Evolutionary conservation across 2,888 invertebrate species (phyloP), one percentile per base, ranked within the genome.

Genomic region (Erebia aethiops): DNA sequence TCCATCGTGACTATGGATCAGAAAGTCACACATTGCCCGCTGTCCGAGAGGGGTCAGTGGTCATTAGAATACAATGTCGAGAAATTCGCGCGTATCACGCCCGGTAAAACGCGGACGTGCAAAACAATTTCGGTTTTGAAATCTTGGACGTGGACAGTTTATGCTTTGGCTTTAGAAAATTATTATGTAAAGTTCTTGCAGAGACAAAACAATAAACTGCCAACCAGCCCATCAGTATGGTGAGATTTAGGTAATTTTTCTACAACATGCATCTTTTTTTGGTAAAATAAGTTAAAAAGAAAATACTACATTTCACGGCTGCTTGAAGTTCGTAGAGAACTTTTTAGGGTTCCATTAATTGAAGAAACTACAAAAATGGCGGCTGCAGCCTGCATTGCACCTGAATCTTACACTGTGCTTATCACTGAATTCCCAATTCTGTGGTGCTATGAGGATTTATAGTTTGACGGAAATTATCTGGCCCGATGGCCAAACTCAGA

Each of bases 11-110:
- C 5, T 9, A 35, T 54, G 51, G 54, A 64, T 52, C 65, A 54
- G 65, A 66, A 66, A 66, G 65, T 66, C 65, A 56, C 49, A 58
- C 18, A 57, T 26, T 57, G 57, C 35, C 35, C 57, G 35, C 61
- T 18, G 65, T 56, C 65, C 56, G 65, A 56, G 69, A 70, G 76
- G 70, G 85, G 84, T 86, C 85, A 85, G 65, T 66, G 56, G 78
- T 73, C 75, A 86, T 86, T 86, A 84, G 81, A 84, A 86, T 86
- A 86, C 86, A 86, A 86, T 86, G 81, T 78, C 74, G 76, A 74
- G 76, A 79, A 77, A 67, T 58, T 62, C 67, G 68, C 69, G 52
- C 70, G 64, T 61, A 72, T 64, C 58, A 54, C 61, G 74, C 72
- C 61, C 73, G 73, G 72, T 16, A 16, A 10, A 10, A 2, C 9